phyloP scores from a whole-genome alignment of 2,888 invertebrate species.

The Julus scanicus region DNA sequence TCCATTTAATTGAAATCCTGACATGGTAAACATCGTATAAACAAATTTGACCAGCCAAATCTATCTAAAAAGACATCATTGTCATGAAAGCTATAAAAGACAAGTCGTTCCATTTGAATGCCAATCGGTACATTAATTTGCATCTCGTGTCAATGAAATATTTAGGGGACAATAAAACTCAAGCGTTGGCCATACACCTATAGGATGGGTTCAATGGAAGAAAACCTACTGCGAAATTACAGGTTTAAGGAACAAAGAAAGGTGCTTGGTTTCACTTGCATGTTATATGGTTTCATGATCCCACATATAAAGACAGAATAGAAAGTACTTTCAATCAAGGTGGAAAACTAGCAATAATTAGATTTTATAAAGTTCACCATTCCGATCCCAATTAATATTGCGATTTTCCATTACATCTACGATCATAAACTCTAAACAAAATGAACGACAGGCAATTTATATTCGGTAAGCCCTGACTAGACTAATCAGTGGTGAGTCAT shows the following conservation, averaged over 20 bases:
- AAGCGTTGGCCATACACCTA: neutral
- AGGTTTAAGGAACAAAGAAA: conserved; percentile 1
- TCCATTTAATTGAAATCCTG: neutral
- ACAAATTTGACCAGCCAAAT: neutral
- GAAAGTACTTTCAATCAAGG: no score
- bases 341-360: no score
- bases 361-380: no score
- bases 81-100: neutral
- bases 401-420: no score
- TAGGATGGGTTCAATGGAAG: neutral
- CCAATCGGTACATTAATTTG: neutral
- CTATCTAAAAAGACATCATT: neutral
- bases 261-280: neutral
- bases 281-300: neutral
- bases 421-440: no score
- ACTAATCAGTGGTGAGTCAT: no score
- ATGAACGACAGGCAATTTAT: no score
- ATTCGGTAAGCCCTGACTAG: no score
- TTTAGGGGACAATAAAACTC: neutral
- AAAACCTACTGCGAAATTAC: neutral
- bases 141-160: neutral
- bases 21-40: neutral
- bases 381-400: no score
- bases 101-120: neutral
- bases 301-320: neutral